Evolutionary conservation across 2,888 invertebrate species (phyloP), one percentile per base, ranked within the genome.

Genomic region (Trichogramma dendrolimi): DNA sequence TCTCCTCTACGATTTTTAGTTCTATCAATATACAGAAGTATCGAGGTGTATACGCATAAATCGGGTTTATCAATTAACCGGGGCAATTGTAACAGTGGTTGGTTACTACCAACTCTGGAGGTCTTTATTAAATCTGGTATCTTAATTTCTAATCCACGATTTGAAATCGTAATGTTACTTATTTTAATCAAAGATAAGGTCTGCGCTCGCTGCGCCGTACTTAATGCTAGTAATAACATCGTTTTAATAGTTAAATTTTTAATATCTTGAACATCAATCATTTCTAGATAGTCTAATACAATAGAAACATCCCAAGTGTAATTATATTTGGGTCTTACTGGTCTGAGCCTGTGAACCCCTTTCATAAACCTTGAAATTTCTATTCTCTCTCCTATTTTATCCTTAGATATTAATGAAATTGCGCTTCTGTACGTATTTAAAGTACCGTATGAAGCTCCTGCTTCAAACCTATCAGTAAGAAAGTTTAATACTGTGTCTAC

Each of bases 321-420:
- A n/a, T 56, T 44, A 50, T 56, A 64, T 53, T 56, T 64, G 1
- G 64, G 43, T 40, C 48, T 53, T 1, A 14, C 41, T 4, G 61
- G 57, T 4, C 64, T 51, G 4, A 56, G 44, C 1, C 47, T 46
- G 14, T 57, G 57, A 1, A 64, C 14, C 1, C 57, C 59, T 11
- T 54, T 59, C 4, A 64, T 58, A 50, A 61, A 61, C 54, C 64
- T 64, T 57, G 49, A 58, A 52, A 64, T 40, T n/a, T n/a, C n/a
- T n/a, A n/a, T n/a, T n/a, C n/a, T n/a, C n/a, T n/a, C n/a, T n/a
- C n/a, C n/a, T n/a, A n/a, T n/a, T n/a, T n/a, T n/a, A n/a, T n/a
- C n/a, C n/a, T n/a, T n/a, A n/a, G n/a, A n/a, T n/a, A n/a, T 51
- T 8, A 64, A 41, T 1, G 60, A 61, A 5, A 64, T 58, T 2